Base-by-base conservation (phyloP, 2,888 invertebrate genomes). In the Caenorhabditis japonica region DNA sequence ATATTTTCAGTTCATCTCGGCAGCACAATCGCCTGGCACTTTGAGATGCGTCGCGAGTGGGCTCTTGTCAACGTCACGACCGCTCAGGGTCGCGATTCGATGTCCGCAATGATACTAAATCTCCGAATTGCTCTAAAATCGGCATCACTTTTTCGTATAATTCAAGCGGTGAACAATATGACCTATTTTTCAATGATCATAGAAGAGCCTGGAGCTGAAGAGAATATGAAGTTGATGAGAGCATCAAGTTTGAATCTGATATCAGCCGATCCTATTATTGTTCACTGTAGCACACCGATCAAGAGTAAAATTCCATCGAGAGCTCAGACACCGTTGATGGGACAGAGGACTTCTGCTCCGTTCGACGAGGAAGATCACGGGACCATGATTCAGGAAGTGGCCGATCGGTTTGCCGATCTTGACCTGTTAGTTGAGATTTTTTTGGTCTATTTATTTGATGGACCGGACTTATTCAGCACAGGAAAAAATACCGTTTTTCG, bases 41-140 rank as follows among this genome's bases (percentile, higher is more conserved):
- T 61, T 17, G 74, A 74, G 21, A 46, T 74, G 56, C 74, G 68
- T 2, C 68, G 68, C 1, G 74, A 74, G 17, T 41, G 23, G 38
- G 52, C 68, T 13, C n/a, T 52, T 0, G 38, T 52, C 3, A 51
- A 61, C 10, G 38, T 74, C 3, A 15, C 61, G 1, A 46, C 56
- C 1, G 74, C 74, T 0, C 74, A 74, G 39, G 13, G 38, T 12
- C 61, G 74, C 2, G 74, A 74, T 34, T 46, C 74, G 23, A 47
- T 62, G 21, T 46, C 56, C 4, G 39, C 56, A 8, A 47, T 68
- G 41, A 61, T 74, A 23, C 27, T 68, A 27, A 74, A 74, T 33
- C 21, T 59, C 34, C 52, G 68, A 19, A 30, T 44, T 1, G 51
- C 68, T 17, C 27, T 74, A 3, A 55, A 59, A 52, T 60, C 55